Conservation (phyloP, 2,113 vertebrate species). For the Microcebus jonahi region DNA sequence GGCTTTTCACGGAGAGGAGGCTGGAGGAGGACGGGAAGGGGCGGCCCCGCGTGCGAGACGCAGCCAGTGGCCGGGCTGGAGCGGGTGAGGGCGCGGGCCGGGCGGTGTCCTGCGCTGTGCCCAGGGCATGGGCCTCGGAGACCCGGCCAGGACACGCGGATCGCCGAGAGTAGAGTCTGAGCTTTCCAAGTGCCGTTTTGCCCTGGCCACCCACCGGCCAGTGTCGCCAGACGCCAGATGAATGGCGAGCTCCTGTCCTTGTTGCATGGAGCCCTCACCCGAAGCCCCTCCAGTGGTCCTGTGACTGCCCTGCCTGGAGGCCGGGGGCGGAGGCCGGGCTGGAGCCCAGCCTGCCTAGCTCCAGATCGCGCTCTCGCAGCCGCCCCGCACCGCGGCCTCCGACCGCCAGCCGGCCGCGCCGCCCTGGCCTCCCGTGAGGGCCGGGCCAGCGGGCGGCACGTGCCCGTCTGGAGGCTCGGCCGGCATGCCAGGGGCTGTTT, state of each 20-base stretch:
- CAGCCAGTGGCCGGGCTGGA: not conserved
- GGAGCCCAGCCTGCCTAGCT: not conserved
- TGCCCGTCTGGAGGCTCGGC: not conserved
- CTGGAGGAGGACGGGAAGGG: not conserved
- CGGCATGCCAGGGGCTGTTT: constrained; percentile 29
- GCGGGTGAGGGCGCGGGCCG: not conserved
- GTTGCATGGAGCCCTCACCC: fast-evolving
- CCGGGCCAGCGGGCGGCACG: not conserved
- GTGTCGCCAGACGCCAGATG: fast-evolving
- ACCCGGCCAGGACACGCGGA: not conserved
- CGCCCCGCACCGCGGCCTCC: fast-evolving
- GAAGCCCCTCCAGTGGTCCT: fast-evolving
- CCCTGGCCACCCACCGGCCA: fast-evolving
- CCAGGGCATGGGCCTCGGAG: not conserved
- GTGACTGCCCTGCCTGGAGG: not conserved
- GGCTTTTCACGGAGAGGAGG: not conserved
- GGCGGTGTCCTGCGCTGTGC: not conserved
- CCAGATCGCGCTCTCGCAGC: fast-evolving
- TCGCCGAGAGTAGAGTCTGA: not conserved
- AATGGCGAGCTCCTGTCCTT: fast-evolving
- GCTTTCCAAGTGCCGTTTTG: fast-evolving
- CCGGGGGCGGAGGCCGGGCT: not conserved
- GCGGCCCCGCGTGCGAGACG: not conserved
- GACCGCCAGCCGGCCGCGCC: not conserved
- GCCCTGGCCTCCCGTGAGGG: not conserved